Percentiles rank a stretch among this genome's conserved stretches.
These are phyloP conservation scores for Magallana angulata DNA, from an alignment of 1,140 invertebrate genomes.

Conservation along the genomic window DNA sequence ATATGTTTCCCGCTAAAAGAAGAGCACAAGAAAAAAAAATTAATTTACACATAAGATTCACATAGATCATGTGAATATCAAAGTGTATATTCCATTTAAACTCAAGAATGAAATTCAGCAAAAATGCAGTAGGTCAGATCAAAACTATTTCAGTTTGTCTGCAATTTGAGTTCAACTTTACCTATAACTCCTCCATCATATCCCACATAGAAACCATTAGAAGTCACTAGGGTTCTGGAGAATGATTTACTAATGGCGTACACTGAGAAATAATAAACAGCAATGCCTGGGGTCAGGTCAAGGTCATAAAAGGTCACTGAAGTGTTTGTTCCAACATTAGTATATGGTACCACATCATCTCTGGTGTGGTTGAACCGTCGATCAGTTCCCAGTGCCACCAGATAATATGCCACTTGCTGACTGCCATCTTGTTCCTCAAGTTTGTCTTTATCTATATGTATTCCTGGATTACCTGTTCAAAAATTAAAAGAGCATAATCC, in stretches of 20 bases:
- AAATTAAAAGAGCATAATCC: too few relatives aligned
- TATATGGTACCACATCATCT: constrained; percentile 70
- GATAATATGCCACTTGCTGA: constrained; percentile 66
- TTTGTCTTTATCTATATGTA: not conserved
- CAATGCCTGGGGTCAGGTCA: constrained; percentile 59
- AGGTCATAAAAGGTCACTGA: constrained; percentile 69
- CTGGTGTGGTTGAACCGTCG: constrained; percentile 66
- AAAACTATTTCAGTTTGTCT: too few relatives aligned
- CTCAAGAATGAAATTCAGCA: too few relatives aligned
- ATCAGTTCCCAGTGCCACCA: constrained; percentile 72
- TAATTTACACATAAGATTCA: too few relatives aligned
- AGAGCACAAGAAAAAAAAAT: too few relatives aligned
- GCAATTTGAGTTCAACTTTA: constrained; percentile 29
- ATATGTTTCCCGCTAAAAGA: constrained; percentile 59
- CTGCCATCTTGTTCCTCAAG: constrained; percentile 43
- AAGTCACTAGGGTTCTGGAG: constrained; percentile 63
- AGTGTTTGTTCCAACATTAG: constrained; percentile 66
- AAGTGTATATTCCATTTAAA: too few relatives aligned
- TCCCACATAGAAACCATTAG: constrained; percentile 71
- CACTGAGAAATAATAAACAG: constrained; percentile 71
- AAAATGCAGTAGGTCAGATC: too few relatives aligned
- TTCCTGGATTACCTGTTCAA: constrained; percentile 38
- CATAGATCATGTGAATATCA: too few relatives aligned
- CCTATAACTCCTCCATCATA: constrained; percentile 64
- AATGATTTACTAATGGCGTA: constrained; percentile 63